phyloP scores from a whole-genome alignment of 2,888 invertebrate genomes.

The Synanthedon myopaeformis region DNA sequence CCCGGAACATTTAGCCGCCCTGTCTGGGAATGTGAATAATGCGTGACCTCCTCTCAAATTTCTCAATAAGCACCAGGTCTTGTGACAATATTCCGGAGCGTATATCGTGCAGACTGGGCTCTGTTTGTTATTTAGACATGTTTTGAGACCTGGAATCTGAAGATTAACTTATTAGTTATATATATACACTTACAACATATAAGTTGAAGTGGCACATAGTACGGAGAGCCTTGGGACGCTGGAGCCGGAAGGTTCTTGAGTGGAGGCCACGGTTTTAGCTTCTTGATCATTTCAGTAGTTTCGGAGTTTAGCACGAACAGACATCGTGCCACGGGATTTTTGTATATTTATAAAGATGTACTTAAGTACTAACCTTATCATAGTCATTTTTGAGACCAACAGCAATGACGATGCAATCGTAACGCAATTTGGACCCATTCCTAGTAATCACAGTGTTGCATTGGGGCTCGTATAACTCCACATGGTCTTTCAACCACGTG shows the following conservation, averaged over 20 bases:
- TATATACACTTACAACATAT: too few relatives aligned
- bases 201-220: too few relatives aligned
- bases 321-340: too few relatives aligned
- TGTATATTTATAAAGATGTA: too few relatives aligned
- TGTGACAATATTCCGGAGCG: constrained; percentile 80
- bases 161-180: background rate
- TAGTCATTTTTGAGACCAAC: constrained; percentile 86
- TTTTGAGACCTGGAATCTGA: constrained; percentile 86
- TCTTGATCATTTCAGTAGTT: too few relatives aligned
- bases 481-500: constrained; percentile 83
- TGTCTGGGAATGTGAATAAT: constrained; percentile 89
- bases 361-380: constrained; percentile 71
- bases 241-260: too few relatives aligned
- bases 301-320: too few relatives aligned
- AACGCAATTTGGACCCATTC: constrained; percentile 77
- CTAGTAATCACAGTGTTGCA: constrained; percentile 76
- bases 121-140: constrained; percentile 76
- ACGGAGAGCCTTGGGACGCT: background rate
- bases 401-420: constrained; percentile 87
- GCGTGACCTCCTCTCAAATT: constrained; percentile 81
- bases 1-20: constrained; percentile 94
- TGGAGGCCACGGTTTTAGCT: too few relatives aligned
- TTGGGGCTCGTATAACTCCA: constrained; percentile 78
- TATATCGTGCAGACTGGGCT: constrained; percentile 90
- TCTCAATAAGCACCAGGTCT: constrained; percentile 79